phyloP scores from a whole-genome alignment of 2,113 vertebrate genomes.

The Myotis yumanensis region DNA sequence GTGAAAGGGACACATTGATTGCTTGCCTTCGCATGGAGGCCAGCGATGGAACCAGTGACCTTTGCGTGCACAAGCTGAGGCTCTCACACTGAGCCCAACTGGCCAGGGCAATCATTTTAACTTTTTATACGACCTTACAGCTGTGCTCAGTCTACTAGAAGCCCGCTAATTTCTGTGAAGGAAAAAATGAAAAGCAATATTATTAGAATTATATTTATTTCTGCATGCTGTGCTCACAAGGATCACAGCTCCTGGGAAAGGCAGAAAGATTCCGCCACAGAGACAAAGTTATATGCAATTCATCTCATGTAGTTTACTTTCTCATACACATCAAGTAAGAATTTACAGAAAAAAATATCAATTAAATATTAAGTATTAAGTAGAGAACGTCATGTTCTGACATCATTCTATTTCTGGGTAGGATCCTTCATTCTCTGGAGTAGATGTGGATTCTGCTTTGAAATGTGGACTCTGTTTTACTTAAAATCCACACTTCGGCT shows the following conservation, averaged over 20 bases:
- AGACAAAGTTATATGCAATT: background rate
- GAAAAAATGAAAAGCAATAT: background rate
- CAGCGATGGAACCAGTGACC: too few relatives aligned
- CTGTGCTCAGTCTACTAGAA: background rate
- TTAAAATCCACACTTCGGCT: background rate
- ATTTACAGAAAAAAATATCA: background rate
- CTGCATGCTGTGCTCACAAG: background rate
- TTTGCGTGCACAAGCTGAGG: too few relatives aligned
- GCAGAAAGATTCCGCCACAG: background rate
- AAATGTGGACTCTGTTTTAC: background rate
- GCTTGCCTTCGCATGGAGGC: too few relatives aligned
- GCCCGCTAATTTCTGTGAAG: background rate
- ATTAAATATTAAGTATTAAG: background rate
- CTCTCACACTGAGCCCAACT: too few relatives aligned
- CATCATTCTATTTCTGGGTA: background rate
- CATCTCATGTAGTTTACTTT: background rate
- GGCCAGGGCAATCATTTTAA: background rate
- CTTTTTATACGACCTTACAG: background rate
- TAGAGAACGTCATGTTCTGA: background rate
- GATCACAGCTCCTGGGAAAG: background rate
- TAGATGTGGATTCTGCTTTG: background rate
- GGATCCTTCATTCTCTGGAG: background rate
- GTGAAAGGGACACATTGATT: too few relatives aligned
- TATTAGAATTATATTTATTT: background rate
- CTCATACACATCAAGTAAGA: background rate